A percentile compares a stretch with the other conserved stretches of the same genome.
Conservation (phyloP, 1,140 invertebrate species). For the Calliphora vicina region DNA sequence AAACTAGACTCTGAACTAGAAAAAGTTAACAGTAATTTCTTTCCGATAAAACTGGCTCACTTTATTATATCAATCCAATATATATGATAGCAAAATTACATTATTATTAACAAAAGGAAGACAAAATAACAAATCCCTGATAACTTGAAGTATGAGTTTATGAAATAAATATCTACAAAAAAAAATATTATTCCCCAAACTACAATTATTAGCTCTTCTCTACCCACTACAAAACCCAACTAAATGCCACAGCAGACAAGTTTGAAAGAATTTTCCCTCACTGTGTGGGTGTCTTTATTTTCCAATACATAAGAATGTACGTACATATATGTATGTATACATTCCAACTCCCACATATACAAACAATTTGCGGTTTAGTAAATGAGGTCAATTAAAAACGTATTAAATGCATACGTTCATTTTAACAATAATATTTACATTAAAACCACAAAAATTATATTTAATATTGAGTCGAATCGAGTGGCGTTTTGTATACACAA, state of each 20-base stretch:
- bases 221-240: neutral
- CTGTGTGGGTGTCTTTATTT: neutral
- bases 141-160: neutral
- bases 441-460: constrained; percentile 27
- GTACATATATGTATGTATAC: no score
- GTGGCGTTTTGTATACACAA: neutral
- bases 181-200: neutral
- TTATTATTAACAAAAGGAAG: no score
- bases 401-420: constrained; percentile 28
- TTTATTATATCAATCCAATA: neutral
- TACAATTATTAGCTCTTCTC: neutral
- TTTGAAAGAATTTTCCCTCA: neutral
- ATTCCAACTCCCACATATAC: neutral
- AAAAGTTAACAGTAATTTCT: no score
- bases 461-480: constrained; percentile 17
- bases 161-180: neutral
- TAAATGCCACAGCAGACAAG: neutral
- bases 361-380: constrained; percentile 18
- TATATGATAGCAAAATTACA: neutral
- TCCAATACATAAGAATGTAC: neutral
- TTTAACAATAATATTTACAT: constrained; percentile 28
- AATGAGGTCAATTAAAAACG: constrained; percentile 34
- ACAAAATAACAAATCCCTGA: neutral
- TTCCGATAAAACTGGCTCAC: neutral
- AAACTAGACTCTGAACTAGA: no score